These are phyloP conservation scores for Graphium colonna DNA, from an alignment of 2,888 invertebrate genomes.

Conservation along the genomic window DNA sequence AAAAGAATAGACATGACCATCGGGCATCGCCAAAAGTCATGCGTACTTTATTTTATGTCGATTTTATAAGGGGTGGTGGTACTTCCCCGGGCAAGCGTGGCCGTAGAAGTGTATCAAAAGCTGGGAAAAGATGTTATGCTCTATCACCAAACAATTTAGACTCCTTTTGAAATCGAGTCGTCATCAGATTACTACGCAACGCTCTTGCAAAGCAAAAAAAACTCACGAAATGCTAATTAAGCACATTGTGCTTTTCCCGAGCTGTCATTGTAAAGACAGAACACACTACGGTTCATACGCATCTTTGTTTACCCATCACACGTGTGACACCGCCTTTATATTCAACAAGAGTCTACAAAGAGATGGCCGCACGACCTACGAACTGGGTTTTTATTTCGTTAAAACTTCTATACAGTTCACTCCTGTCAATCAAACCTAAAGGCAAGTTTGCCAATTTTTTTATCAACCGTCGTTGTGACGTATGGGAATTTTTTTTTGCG, in stretches of 20 bases:
- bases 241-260: constrained; percentile 9
- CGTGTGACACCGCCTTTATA: constrained; percentile 16
- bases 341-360: constrained; percentile 14
- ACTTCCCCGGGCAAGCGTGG: no score
- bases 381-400: constrained; percentile 30
- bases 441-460: constrained; percentile 18
- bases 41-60: no score
- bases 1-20: no score
- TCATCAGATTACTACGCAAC: no score
- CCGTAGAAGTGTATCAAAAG: no score
- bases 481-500: constrained; percentile 19
- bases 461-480: constrained; percentile 1
- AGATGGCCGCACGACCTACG: constrained; percentile 30
- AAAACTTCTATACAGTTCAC: constrained; percentile 8
- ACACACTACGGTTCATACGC: constrained; percentile 2
- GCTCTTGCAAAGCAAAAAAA: not conserved
- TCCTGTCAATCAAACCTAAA: constrained; percentile 20
- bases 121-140: no score
- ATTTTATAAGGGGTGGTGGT: no score
- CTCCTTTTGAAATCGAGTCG: no score
- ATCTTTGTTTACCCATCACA: constrained; percentile 15
- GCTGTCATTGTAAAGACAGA: constrained; percentile 11
- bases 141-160: no score
- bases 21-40: no score
- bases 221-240: constrained; percentile 17